phyloP scores from a whole-genome alignment of 92 coral and sea anemone genomes.

The Virgularia gustaviana region DNA sequence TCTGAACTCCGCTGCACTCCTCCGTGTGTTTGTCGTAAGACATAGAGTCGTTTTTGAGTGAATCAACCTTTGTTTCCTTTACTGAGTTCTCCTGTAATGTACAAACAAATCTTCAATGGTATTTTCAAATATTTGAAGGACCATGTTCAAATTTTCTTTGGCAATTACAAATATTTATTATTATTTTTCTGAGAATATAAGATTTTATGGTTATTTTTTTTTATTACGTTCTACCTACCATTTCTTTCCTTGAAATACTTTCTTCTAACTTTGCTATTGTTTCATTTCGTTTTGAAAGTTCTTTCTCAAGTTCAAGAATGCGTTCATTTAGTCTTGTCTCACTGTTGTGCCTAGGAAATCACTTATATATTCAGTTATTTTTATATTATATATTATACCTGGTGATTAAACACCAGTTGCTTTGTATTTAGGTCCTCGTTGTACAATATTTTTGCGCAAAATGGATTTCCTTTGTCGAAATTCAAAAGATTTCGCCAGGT shows the following conservation, averaged over 20 bases:
- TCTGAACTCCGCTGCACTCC: slow-evolving; percentile 80
- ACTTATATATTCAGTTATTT: background rate
- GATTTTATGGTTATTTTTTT: too few relatives aligned
- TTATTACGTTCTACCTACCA: slow-evolving; percentile 49
- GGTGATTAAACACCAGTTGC: too few relatives aligned
- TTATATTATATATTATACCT: too few relatives aligned
- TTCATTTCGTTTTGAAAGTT: slow-evolving; percentile 69
- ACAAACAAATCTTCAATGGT: slow-evolving; percentile 62
- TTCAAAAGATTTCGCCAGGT: too few relatives aligned
- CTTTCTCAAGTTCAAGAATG: slow-evolving; percentile 76
- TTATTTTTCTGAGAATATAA: background rate
- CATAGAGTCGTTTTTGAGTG: slow-evolving; percentile 75
- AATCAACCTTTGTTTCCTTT: slow-evolving; percentile 70
- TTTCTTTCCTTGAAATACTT: slow-evolving; percentile 64
- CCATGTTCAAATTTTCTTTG: background rate
- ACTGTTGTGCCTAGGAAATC: slow-evolving; percentile 65
- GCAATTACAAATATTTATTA: too few relatives aligned
- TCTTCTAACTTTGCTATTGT: slow-evolving; percentile 74
- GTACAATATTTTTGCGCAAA: too few relatives aligned
- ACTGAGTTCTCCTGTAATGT: slow-evolving; percentile 66
- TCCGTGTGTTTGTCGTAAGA: slow-evolving; percentile 81
- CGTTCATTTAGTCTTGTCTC: slow-evolving; percentile 80
- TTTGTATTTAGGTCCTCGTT: too few relatives aligned
- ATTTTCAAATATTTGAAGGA: slow-evolving; percentile 35
- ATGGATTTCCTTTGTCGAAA: too few relatives aligned